Base-by-base conservation (phyloP, 2,113 vertebrate genomes). In the Cairina moschata region DNA sequence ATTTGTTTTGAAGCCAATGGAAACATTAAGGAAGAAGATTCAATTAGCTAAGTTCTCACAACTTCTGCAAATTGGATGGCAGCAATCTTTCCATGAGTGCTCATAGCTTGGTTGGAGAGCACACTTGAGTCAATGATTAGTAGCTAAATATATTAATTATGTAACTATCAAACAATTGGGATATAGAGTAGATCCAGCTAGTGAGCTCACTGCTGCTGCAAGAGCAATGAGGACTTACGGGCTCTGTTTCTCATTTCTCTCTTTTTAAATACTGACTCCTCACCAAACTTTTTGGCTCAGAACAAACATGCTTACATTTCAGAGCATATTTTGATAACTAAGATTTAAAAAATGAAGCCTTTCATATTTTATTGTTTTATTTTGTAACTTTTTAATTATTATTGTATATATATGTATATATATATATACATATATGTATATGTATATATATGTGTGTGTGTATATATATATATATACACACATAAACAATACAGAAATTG, bases 41-140 rank as follows among this genome's bases (percentile, higher is more conserved):
- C 25, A 50, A 28, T 40, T 52, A 38, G 46, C 44, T 31, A 48
- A 81, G 28, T 11, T 74, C 31, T 34, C 17, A 46, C 31, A n/a
- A 8, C 31, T 76, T 48, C 31, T 89, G 68, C 25, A 59, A n/a
- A 0, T 4, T 56, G 32, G 18, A 8, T 50, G 50, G 38, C 55
- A 67, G 8, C 48, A 66, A 12, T 65, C 34, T 63, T 77, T 23
- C 38, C 50, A 22, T 75, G 66, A 81, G 66, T 55, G 22, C 22
- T 73, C 23, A 4, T 4, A 9, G 28, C 62, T 82, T 40, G 71
- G 15, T 42, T 69, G 46, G 42, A 90, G n/a, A 54, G 11, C 8
- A 48, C 0, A 0, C 44, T 44, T 0, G 1, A 17, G 18, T 42
- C 26, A 36, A 20, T 46, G 56, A 59, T n/a, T 74, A 55, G 65